Conservation (phyloP, 2,888 invertebrate species). For the Thymelicus sylvestris region DNA sequence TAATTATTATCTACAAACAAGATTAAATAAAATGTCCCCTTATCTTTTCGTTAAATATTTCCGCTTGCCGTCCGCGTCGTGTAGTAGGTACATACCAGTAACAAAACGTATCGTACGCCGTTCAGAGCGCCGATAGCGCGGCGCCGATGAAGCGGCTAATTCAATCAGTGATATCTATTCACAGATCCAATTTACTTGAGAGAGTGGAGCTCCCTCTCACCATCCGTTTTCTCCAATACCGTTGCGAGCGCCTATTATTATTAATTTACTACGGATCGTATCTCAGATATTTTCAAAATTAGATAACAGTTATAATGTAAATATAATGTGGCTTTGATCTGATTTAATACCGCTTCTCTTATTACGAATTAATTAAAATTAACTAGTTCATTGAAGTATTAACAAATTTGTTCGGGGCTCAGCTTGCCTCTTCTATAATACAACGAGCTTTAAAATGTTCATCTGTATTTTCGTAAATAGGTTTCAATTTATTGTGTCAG, state of each 20-base stretch:
- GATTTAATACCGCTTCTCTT: no score
- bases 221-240: constrained; percentile 30
- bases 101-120: constrained; percentile 47
- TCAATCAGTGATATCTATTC: constrained; percentile 77
- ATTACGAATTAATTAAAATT: no score
- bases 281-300: not conserved
- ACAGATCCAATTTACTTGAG: constrained; percentile 75
- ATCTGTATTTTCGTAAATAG: no score
- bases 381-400: no score
- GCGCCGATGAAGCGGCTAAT: constrained; percentile 72
- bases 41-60: constrained; percentile 8
- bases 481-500: no score
- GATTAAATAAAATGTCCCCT: not conserved
- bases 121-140: constrained; percentile 44
- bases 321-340: no score
- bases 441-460: no score
- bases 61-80: not conserved
- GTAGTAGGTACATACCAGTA: not conserved
- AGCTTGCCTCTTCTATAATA: no score
- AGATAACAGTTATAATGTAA: no score
- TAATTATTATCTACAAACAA: not conserved
- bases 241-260: constrained; percentile 40
- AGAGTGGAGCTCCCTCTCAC: constrained; percentile 54
- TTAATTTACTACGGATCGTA: constrained; percentile 1
- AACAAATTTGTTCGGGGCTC: no score